Conservation (phyloP, 2,797 vertebrate genomes). For the Holocentrus rufus region DNA sequence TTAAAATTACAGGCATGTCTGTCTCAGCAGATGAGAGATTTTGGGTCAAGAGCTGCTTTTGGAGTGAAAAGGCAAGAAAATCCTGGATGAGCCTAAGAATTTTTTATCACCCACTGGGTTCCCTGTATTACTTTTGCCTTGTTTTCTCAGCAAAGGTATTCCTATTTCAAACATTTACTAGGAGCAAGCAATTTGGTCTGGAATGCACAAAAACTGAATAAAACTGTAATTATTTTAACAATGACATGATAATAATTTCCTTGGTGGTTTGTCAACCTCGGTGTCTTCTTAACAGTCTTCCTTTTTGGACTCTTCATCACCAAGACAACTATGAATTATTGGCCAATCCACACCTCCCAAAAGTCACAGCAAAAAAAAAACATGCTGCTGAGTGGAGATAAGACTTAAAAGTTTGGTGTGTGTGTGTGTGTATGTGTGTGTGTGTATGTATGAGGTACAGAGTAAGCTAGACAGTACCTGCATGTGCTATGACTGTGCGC, state of each 20-base stretch:
- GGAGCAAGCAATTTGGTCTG: too few species aligned
- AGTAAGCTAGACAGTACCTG: too few species aligned
- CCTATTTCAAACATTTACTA: neutral
- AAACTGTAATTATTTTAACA: neutral
- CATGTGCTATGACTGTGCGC: too few species aligned
- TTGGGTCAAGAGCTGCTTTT: neutral
- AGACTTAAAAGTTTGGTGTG: slow-evolving; percentile 8
- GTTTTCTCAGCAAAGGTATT: neutral
- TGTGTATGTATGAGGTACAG: neutral
- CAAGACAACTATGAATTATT: neutral
- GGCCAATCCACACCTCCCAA: neutral
- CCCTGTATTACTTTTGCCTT: too few species aligned
- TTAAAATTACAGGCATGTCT: neutral
- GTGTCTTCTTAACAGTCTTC: neutral
- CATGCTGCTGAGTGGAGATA: neutral
- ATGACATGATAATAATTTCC: neutral
- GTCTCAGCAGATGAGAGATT: neutral
- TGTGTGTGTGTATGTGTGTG: neutral
- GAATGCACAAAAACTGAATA: too few species aligned
- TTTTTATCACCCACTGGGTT: too few species aligned
- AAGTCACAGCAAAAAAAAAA: neutral
- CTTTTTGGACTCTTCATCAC: neutral
- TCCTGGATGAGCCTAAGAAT: too few species aligned
- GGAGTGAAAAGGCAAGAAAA: too few species aligned
- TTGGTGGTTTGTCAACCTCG: neutral